Percentiles rank a stretch among this genome's conserved stretches.
phyloP scores from a whole-genome alignment of 1,140 invertebrate species.

The Pachyrhynchus sulphureomaculatus region DNA sequence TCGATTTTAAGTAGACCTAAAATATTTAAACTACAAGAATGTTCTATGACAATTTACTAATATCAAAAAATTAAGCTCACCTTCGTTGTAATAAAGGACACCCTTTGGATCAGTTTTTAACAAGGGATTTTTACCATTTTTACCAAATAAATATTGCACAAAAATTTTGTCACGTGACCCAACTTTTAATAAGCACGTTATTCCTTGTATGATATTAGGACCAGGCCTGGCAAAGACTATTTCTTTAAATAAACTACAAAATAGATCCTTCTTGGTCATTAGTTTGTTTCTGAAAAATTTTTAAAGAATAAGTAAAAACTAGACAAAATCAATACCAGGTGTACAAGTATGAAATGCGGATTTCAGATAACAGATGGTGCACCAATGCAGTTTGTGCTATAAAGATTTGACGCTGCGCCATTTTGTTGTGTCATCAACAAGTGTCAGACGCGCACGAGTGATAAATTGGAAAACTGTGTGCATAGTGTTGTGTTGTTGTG shows the following conservation, averaged over 20 bases:
- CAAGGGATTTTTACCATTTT: conserved; percentile 15
- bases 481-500: too few relatives aligned
- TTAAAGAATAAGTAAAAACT: background rate
- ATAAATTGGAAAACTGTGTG: too few relatives aligned
- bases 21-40: too few relatives aligned
- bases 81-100: conserved; percentile 28
- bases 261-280: background rate
- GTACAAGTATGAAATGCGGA: too few relatives aligned
- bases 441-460: too few relatives aligned
- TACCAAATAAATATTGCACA: conserved; percentile 24
- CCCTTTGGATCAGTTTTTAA: conserved; percentile 17
- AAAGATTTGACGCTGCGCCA: too few relatives aligned
- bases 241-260: conserved; percentile 19
- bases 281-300: conserved; percentile 1
- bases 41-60: too few relatives aligned
- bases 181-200: conserved; percentile 28
- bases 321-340: too few relatives aligned
- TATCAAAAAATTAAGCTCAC: conserved; percentile 6
- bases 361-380: too few relatives aligned
- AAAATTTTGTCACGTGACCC: conserved; percentile 18
- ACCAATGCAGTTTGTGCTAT: too few relatives aligned
- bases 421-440: too few relatives aligned
- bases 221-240: conserved; percentile 27
- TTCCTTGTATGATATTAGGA: conserved; percentile 2
- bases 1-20: too few relatives aligned